Percentiles rank a stretch among this genome's conserved stretches.
Evolutionary conservation across 2,797 vertebrate genomes (phyloP).

Genomic region (Paedocypris micromegethes): DNA sequence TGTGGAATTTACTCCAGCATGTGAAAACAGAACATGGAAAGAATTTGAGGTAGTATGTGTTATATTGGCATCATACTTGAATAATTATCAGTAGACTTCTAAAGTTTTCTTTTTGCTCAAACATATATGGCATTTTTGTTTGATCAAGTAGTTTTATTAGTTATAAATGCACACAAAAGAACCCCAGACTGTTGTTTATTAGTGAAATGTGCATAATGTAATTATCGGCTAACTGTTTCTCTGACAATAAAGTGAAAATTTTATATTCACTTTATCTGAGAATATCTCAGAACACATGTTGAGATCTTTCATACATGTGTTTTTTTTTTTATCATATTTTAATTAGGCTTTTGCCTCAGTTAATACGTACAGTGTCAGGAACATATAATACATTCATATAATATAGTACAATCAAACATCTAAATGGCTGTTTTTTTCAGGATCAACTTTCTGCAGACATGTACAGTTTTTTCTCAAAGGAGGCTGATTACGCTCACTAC

Average conservation of each 20-base stretch:
- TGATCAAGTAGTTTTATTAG: too few species aligned
- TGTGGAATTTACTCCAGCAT: conserved; percentile 5
- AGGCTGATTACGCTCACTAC: conserved; percentile 87
- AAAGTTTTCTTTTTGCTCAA: too few species aligned
- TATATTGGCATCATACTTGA: background rate
- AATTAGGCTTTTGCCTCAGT: too few species aligned
- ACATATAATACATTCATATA: background rate
- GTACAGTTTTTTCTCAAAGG: conserved; percentile 95
- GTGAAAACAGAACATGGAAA: background rate
- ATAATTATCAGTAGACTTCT: background rate
- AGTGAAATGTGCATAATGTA: too few species aligned
- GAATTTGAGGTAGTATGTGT: background rate
- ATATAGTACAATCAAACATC: conserved; percentile 1
- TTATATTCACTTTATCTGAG: conserved; percentile 6
- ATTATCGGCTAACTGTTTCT: too few species aligned
- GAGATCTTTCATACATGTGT: too few species aligned
- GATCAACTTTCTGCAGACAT: conserved; percentile 97
- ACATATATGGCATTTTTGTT: too few species aligned
- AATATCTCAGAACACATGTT: background rate
- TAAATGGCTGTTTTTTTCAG: conserved; percentile 55
- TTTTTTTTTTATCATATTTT: too few species aligned
- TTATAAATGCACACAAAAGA: too few species aligned
- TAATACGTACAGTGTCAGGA: too few species aligned
- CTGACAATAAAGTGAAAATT: background rate
- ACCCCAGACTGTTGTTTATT: too few species aligned